These are phyloP conservation scores for Leucophenga maculata DNA, from an alignment of 2,888 invertebrate genomes.

Conservation along the genomic window DNA sequence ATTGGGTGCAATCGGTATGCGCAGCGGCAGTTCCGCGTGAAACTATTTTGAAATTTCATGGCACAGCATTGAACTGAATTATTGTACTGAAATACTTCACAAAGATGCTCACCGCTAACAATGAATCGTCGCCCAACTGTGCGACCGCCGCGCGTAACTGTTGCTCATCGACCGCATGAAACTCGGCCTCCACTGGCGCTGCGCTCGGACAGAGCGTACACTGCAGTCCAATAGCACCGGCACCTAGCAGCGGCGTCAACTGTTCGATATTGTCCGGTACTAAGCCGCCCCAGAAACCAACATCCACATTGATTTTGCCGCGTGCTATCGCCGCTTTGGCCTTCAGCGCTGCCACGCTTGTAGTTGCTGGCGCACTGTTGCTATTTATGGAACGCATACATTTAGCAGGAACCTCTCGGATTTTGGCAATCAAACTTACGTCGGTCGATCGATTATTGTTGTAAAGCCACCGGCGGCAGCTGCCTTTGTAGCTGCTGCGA, in stretches of 20 bases:
- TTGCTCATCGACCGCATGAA: constrained; percentile 75
- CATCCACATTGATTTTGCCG: constrained; percentile 78
- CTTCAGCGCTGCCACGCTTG: constrained; percentile 76
- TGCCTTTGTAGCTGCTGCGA: constrained; percentile 79
- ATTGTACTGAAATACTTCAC: not conserved
- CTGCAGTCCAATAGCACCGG: constrained; percentile 83
- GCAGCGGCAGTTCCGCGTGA: constrained; percentile 79
- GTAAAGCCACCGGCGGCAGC: constrained; percentile 83
- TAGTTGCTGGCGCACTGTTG: constrained; percentile 82
- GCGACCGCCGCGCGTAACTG: constrained; percentile 76
- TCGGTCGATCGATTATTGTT: constrained; percentile 81
- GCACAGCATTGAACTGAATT: no score
- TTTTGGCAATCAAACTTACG: constrained; percentile 72
- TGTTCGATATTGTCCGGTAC: constrained; percentile 77
- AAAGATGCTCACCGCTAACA: constrained; percentile 75
- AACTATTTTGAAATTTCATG: no score
- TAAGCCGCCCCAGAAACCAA: constrained; percentile 87
- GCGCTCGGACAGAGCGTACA: constrained; percentile 81
- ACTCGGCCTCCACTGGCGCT: constrained; percentile 76
- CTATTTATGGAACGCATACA: constrained; percentile 72
- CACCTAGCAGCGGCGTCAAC: constrained; percentile 75
- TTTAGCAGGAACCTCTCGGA: no score
- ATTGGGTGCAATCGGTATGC: constrained; percentile 46
- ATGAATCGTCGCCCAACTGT: constrained; percentile 76
- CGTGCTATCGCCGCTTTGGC: constrained; percentile 76